Evolutionary conservation across 1,140 invertebrate genomes (phyloP), one percentile per base, ranked within the genome.

Genomic region (Platorchestia sp.): DNA sequence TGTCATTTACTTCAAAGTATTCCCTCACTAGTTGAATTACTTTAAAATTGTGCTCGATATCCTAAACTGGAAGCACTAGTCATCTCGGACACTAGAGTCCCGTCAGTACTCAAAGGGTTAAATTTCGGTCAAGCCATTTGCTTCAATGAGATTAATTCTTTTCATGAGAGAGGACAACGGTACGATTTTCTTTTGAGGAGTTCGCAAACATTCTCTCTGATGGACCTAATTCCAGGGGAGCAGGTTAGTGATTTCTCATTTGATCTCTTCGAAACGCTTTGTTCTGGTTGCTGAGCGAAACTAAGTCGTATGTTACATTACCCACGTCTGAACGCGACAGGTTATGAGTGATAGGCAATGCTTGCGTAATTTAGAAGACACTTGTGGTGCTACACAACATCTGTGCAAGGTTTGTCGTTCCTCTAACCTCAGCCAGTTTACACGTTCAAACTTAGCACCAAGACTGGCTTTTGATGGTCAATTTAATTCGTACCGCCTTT

Each of bases 331-430:
- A 75, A 75, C 1, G 27, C 36, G 59, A 27, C 59, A 75, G 59
- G 59, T 75, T 36, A 75, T 75, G 59, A 75, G 36, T 75, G 59
- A 75, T 36, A 22, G 59, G 27, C 59, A 27, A 75, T 75, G 59
- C 59, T 75, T 75, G 59, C 59, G 59, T 75, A 75, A 75, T 75
- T 75, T 75, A 75, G 36, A 75, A 75, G 59, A 75, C 59, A 75
- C 59, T 75, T 75, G 59, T 75, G 59, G 59, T 75, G 27, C 59
- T 75, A 75, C 27, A 19, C 14, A 75, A 75, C 59, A 75, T 75
- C 59, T 75, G 59, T 75, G 59, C 59, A 36, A 75, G 59, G 14
- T 36, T 36, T 75, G 59, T 75, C 59, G 59, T 75, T 75, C 27
- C 59, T 75, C 59, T 75, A 22, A 36, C 59, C 36, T 75, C 10